These are phyloP conservation scores for Drosophila lacteicornis DNA, from an alignment of 1,140 invertebrate species.

Conservation along the genomic window DNA sequence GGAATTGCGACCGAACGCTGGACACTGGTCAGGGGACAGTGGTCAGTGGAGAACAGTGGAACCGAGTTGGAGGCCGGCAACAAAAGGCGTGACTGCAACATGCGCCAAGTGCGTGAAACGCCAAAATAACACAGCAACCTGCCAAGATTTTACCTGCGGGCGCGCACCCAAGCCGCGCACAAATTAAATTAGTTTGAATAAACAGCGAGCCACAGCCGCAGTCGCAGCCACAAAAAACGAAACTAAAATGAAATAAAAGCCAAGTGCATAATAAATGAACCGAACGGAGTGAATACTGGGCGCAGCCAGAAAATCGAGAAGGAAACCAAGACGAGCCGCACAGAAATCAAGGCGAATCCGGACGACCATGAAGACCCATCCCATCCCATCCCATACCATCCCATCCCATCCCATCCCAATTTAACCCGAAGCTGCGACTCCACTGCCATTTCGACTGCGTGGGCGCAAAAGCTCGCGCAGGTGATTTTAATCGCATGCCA, in stretches of 20 bases:
- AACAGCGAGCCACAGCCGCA: constrained; percentile 62
- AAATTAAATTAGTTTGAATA: constrained; percentile 84
- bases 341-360: constrained; percentile 59
- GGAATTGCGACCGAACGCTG: constrained; percentile 34
- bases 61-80: constrained; percentile 54
- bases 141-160: constrained; percentile 72
- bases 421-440: constrained; percentile 49
- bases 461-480: constrained; percentile 81
- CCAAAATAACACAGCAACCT: constrained; percentile 80
- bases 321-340: constrained; percentile 33
- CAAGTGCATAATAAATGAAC: constrained; percentile 80
- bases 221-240: constrained; percentile 15
- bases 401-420: constrained; percentile 35
- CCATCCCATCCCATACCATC: constrained; percentile 20
- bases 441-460: constrained; percentile 54
- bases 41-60: constrained; percentile 6
- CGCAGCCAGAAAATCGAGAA: constrained; percentile 68
- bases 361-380: constrained; percentile 46
- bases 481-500: constrained; percentile 84
- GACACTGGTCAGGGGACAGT: constrained; percentile 21
- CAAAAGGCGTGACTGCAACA: constrained; percentile 82
- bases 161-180: constrained; percentile 67
- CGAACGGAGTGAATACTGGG: constrained; percentile 48
- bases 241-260: constrained; percentile 54
- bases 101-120: constrained; percentile 81